Conservation (phyloP, 2,113 vertebrate genomes). For the Chaetops frenatus region DNA sequence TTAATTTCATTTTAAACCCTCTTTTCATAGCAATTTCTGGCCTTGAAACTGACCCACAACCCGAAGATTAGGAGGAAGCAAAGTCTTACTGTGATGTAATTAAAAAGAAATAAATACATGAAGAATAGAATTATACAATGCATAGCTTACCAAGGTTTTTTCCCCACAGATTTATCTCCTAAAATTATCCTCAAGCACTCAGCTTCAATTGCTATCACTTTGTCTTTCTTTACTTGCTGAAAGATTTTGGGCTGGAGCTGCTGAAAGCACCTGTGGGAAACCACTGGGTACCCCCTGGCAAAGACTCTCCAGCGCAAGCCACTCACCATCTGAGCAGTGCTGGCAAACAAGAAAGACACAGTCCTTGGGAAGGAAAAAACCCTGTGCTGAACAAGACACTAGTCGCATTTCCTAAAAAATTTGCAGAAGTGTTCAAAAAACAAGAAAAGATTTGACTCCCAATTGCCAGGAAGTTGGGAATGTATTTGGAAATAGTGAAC, state of each 20-base stretch:
- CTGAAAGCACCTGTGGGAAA: not conserved
- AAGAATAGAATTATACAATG: not conserved
- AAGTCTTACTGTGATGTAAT: not conserved
- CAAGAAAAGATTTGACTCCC: not conserved
- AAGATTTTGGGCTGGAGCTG: not conserved
- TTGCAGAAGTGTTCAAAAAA: not conserved
- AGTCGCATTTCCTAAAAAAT: not conserved
- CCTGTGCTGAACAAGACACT: not conserved
- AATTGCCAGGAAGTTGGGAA: not conserved
- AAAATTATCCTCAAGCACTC: not conserved
- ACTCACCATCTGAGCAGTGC: fast-evolving
- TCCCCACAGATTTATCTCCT: not conserved
- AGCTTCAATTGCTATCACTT: not conserved
- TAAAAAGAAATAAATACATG: not conserved
- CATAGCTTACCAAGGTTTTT: not conserved
- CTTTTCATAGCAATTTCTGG: not conserved
- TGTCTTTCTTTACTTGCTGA: not conserved
- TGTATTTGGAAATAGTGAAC: not conserved
- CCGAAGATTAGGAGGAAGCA: not conserved
- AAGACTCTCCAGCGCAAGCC: not conserved
- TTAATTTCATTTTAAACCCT: not conserved
- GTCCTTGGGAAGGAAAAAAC: not conserved
- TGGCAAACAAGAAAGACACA: not conserved
- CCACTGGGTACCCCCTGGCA: not conserved
- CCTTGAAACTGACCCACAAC: not conserved